phyloP scores from a whole-genome alignment of 2,797 vertebrate genomes.

The Otolemur crassicaudatus region DNA sequence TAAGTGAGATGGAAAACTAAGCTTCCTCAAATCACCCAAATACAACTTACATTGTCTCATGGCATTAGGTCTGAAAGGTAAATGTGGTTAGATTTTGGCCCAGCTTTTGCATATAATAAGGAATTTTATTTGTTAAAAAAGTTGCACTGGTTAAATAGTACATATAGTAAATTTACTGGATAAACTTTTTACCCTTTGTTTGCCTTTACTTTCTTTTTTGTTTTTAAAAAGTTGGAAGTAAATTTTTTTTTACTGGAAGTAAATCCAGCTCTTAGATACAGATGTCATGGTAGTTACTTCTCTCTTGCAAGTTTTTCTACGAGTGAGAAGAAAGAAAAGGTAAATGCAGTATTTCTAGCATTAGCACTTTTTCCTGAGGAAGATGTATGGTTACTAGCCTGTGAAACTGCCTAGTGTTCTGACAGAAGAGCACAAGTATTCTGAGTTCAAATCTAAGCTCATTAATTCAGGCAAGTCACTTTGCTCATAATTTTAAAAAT shows the following conservation, averaged over 20 bases:
- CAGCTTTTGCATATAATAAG: background rate
- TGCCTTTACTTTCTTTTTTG: background rate
- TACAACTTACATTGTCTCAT: background rate
- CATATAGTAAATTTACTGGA: background rate
- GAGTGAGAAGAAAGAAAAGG: slow-evolving; percentile 20
- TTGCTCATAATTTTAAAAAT: slow-evolving; percentile 29
- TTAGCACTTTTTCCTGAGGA: background rate
- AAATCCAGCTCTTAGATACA: background rate
- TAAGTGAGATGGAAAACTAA: slow-evolving; percentile 38
- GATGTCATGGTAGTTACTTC: background rate
- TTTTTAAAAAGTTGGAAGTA: slow-evolving; percentile 16
- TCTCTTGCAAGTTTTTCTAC: background rate
- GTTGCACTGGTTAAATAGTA: background rate
- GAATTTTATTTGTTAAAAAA: background rate
- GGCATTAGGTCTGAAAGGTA: background rate
- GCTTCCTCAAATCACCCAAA: background rate
- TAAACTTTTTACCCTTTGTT: background rate
- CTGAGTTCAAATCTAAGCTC: background rate
- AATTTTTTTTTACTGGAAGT: background rate
- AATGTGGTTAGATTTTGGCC: background rate
- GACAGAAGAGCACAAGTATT: background rate
- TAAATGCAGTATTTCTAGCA: slow-evolving; percentile 16
- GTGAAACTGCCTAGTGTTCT: background rate
- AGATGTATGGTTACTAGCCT: background rate
- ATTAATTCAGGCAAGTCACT: background rate